Percentiles rank a stretch among this genome's conserved stretches.
Conservation (phyloP, 2,113 vertebrate species). For the Centropristis striata region DNA sequence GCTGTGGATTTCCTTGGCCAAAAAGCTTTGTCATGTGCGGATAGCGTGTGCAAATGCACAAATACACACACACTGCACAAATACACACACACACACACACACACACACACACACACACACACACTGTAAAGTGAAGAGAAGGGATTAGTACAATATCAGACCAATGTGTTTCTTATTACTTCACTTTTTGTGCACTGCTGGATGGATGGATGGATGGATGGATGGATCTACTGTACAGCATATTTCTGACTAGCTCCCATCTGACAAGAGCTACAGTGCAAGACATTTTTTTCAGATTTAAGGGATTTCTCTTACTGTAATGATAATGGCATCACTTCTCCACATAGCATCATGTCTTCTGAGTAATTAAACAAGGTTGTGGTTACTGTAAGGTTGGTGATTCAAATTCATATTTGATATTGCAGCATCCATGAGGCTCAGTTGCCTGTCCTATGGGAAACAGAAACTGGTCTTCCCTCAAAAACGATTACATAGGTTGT, state of each 20-base stretch:
- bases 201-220: background rate
- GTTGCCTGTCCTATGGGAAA: background rate
- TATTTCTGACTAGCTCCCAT: background rate
- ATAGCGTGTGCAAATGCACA: background rate
- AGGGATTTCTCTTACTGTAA: background rate
- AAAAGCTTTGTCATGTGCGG: background rate
- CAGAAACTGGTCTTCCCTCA: no score
- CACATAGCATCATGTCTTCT: background rate
- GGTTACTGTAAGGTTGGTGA: background rate
- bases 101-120: constrained; percentile 12
- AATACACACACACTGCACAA: background rate
- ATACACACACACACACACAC: constrained; percentile 1
- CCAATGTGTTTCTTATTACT: background rate
- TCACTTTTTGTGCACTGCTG: constrained; percentile 1
- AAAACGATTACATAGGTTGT: no score
- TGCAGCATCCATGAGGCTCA: background rate
- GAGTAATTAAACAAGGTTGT: background rate
- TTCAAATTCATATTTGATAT: background rate
- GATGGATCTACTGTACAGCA: background rate
- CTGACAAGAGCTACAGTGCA: background rate
- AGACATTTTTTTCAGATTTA: background rate
- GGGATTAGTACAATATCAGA: background rate
- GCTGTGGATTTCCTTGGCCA: background rate
- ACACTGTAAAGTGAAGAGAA: background rate
- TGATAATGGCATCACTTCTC: background rate